A percentile compares a stretch with the other conserved stretches of the same genome.
These are phyloP conservation scores for Lumbricus terrestris DNA, from an alignment of 2,888 invertebrate genomes.

Conservation along the genomic window DNA sequence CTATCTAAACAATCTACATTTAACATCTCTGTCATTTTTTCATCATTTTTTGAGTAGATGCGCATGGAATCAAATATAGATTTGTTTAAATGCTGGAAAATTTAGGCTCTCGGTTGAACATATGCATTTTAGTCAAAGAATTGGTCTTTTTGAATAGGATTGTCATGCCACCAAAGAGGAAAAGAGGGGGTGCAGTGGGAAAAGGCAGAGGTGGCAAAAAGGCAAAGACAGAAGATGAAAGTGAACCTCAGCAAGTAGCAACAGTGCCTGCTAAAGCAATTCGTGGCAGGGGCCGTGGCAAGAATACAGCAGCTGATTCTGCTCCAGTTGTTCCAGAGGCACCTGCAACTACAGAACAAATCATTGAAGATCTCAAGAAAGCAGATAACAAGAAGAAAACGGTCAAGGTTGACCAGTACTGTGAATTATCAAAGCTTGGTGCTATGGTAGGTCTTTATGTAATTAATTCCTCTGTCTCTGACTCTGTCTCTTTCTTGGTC, in stretches of 20 bases:
- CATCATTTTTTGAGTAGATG: too few species aligned
- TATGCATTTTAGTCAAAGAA: too few species aligned
- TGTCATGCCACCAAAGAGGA: constrained; percentile 8
- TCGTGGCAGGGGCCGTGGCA: neutral
- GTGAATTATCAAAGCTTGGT: neutral
- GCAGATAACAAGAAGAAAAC: neutral
- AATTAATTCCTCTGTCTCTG: too few species aligned
- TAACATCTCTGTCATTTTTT: too few species aligned
- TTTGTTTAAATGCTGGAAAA: too few species aligned
- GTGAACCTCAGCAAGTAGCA: neutral
- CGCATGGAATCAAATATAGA: too few species aligned
- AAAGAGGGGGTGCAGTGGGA: neutral
- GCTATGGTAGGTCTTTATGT: neutral
- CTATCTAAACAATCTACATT: too few species aligned
- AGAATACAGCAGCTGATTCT: too few species aligned
- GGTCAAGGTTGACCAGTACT: constrained; percentile 3
- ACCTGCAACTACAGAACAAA: neutral
- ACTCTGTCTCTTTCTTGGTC: too few species aligned
- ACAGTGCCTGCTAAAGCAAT: neutral
- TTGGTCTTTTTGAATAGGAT: neutral
- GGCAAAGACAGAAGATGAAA: neutral
- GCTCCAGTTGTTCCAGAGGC: neutral
- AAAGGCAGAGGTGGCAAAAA: constrained; percentile 13
- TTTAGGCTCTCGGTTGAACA: too few species aligned
- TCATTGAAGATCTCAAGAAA: neutral